phyloP scores from a whole-genome alignment of 1,140 invertebrate genomes.

The Diabrotica undecimpunctata region DNA sequence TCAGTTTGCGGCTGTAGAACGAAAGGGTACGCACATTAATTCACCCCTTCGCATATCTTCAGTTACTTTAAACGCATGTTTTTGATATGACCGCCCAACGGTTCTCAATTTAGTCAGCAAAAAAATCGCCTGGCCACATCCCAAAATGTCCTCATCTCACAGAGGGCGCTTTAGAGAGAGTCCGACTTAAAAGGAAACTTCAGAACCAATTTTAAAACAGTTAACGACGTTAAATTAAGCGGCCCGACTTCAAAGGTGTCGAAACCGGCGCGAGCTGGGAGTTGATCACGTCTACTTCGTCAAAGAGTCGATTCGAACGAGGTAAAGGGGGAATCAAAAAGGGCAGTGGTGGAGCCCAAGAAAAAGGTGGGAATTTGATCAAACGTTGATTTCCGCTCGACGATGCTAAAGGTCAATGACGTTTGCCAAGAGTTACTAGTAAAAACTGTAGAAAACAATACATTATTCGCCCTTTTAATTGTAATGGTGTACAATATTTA shows the following conservation, averaged over 20 bases:
- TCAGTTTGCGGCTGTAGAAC: too few relatives aligned
- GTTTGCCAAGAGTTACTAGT: too few relatives aligned
- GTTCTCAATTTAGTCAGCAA: neutral
- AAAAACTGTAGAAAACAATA: too few relatives aligned
- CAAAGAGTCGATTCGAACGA: constrained; percentile 1
- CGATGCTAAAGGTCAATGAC: too few relatives aligned
- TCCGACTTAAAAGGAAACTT: constrained; percentile 30
- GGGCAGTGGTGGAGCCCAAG: neutral
- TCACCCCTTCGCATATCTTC: too few relatives aligned
- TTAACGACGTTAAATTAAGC: constrained; percentile 41
- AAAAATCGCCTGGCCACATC: neutral
- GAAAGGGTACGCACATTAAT: too few relatives aligned
- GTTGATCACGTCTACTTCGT: constrained; percentile 15
- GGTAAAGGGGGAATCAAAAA: neutral
- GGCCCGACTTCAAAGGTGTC: constrained; percentile 38
- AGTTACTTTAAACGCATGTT: neutral
- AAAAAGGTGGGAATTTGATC: too few relatives aligned
- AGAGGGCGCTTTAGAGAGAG: constrained; percentile 20
- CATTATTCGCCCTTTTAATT: too few relatives aligned
- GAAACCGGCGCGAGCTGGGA: constrained; percentile 5
- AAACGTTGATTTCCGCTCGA: too few relatives aligned
- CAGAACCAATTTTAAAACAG: constrained; percentile 36
- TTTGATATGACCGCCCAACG: neutral
- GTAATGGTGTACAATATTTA: too few relatives aligned
- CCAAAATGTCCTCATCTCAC: constrained; percentile 3